These are phyloP conservation scores for Orycteropus afer DNA, from an alignment of 2,113 vertebrate species.

Conservation along the genomic window DNA sequence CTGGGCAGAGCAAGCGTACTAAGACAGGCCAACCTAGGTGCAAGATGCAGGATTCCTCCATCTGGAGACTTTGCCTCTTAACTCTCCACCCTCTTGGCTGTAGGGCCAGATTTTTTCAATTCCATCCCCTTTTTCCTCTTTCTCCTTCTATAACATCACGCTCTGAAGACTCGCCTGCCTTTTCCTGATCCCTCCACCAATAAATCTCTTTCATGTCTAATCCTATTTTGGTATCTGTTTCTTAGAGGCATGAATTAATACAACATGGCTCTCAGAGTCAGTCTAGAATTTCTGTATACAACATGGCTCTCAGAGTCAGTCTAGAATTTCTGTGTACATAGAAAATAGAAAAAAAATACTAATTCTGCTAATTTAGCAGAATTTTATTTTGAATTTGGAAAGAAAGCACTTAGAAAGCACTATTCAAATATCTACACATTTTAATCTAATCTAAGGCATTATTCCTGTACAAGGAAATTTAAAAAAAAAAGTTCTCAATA, in stretches of 20 bases:
- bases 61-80: neutral
- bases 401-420: neutral
- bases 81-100: neutral
- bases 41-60: fast-evolving
- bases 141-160: neutral
- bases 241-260: neutral
- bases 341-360: neutral
- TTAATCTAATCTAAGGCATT: neutral
- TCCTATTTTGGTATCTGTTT: neutral
- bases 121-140: neutral
- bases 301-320: neutral
- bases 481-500: neutral
- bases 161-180: neutral
- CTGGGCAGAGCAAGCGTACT: neutral
- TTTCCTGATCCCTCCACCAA: neutral
- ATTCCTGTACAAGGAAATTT: neutral
- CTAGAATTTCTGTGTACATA: neutral
- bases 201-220: neutral
- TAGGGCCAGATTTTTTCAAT: neutral
- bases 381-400: neutral
- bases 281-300: neutral
- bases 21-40: neutral
- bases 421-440: neutral
- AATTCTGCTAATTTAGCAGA: neutral
- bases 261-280: neutral